These are phyloP conservation scores for Paraescarpia echinospica DNA, from an alignment of 1,140 invertebrate species.

Conservation along the genomic window DNA sequence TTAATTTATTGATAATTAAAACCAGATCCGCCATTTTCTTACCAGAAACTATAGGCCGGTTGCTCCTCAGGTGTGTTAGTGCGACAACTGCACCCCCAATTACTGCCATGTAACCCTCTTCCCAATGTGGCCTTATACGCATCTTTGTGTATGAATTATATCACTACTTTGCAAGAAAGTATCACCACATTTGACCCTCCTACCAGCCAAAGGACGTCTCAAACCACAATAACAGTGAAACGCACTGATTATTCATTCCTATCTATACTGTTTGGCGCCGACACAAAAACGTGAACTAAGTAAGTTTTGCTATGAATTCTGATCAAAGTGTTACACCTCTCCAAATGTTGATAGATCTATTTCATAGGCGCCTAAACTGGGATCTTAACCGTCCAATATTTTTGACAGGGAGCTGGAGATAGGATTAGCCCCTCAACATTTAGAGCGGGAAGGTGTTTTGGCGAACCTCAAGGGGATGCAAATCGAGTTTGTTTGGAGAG, in stretches of 20 bases:
- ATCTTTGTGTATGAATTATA: background rate
- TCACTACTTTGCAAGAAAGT: background rate
- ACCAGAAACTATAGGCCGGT: background rate
- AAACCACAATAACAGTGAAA: background rate
- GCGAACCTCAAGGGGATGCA: too few relatives aligned
- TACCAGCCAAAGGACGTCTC: background rate
- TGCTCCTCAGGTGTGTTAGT: background rate
- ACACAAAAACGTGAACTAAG: background rate
- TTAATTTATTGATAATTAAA: background rate
- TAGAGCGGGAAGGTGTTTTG: too few relatives aligned
- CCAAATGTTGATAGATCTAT: background rate
- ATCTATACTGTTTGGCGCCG: background rate
- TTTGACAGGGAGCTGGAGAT: too few relatives aligned
- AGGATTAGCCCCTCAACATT: too few relatives aligned
- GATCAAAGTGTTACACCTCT: background rate
- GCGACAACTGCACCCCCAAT: background rate
- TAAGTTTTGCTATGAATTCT: background rate
- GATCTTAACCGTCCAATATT: too few relatives aligned
- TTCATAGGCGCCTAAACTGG: too few relatives aligned
- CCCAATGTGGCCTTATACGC: background rate
- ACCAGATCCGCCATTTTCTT: background rate
- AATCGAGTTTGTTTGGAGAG: too few relatives aligned
- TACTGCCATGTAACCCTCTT: background rate
- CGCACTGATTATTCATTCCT: background rate
- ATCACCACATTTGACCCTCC: background rate